phyloP scores from a whole-genome alignment of 2,797 vertebrate genomes.

The Bovichtus diacanthus region DNA sequence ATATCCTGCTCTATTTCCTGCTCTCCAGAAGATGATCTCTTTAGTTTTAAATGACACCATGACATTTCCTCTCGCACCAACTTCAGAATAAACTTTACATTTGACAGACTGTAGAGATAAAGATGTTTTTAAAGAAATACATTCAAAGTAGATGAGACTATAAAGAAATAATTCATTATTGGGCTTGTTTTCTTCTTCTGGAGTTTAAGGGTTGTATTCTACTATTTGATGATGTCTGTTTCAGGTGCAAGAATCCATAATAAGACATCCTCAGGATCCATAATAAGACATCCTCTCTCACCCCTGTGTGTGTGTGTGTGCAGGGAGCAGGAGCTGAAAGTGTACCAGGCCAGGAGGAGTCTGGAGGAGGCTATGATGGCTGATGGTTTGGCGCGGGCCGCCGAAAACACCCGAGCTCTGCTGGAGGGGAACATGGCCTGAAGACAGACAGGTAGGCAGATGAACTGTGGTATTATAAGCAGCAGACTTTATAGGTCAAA shows the following conservation, averaged over 20 bases:
- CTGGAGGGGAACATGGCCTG: conserved; percentile 52
- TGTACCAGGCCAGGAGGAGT: conserved; percentile 88
- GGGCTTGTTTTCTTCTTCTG: too few relatives aligned
- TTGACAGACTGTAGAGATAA: neutral
- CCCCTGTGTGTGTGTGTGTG: conserved; percentile 1
- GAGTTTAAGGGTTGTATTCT: too few relatives aligned
- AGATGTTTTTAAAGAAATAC: too few relatives aligned
- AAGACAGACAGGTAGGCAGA: conserved; percentile 47
- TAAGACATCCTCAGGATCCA: too few relatives aligned
- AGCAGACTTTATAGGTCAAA: neutral
- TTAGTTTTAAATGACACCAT: neutral
- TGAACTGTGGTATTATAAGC: neutral
- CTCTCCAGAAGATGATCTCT: neutral
- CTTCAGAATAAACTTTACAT: neutral
- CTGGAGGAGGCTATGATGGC: conserved; percentile 90
- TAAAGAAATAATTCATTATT: neutral
- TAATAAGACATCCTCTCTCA: neutral
- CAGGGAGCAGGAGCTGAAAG: conserved; percentile 91
- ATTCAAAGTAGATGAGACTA: neutral
- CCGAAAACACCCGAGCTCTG: conserved; percentile 81
- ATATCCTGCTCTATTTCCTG: neutral
- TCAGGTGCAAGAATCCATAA: neutral
- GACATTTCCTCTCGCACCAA: neutral
- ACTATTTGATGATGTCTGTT: neutral
- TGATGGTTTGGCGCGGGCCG: conserved; percentile 86